A percentile compares a stretch with the other conserved stretches of the same genome.
Evolutionary conservation across 2,888 invertebrate species (phyloP).

Genomic region (Dicyrtoma fusca): DNA sequence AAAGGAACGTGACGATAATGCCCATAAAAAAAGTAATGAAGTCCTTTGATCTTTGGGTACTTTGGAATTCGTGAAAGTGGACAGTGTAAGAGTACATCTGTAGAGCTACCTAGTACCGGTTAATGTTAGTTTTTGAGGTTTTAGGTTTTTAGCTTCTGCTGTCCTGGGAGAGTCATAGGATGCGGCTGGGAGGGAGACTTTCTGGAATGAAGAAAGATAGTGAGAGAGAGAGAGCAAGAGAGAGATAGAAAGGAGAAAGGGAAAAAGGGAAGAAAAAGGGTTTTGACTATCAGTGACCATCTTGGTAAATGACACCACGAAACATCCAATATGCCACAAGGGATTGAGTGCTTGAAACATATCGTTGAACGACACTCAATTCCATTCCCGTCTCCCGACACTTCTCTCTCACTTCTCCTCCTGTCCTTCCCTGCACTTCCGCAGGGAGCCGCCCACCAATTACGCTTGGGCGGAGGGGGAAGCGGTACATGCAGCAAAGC

Average conservation of each 20-base stretch:
- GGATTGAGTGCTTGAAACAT: conserved; percentile 37
- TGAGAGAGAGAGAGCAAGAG: neutral
- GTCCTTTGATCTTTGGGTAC: too few species aligned
- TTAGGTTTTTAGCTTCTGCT: conserved; percentile 14
- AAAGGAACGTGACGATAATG: too few species aligned
- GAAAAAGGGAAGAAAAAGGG: conserved; percentile 18
- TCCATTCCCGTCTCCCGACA: conserved; percentile 40
- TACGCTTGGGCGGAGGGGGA: too few species aligned
- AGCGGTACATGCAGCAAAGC: neutral
- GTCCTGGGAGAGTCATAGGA: conserved; percentile 20
- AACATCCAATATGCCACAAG: conserved; percentile 43
- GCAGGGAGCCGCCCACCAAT: too few species aligned
- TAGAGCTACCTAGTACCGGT: neutral
- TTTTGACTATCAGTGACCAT: conserved; percentile 36
- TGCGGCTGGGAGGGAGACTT: conserved; percentile 11
- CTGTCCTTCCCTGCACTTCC: conserved; percentile 21
- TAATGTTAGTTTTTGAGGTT: conserved; percentile 1
- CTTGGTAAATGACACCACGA: conserved; percentile 39
- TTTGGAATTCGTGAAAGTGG: too few species aligned
- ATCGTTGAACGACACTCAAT: conserved; percentile 41
- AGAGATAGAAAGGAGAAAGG: neutral
- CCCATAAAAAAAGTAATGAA: too few species aligned
- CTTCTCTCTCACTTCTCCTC: conserved; percentile 29
- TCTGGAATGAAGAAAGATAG: neutral
- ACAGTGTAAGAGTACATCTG: neutral